Evolutionary conservation across 2,797 vertebrate genomes (phyloP), one percentile per base, ranked within the genome.

Genomic region (Etheostoma perlongum): DNA sequence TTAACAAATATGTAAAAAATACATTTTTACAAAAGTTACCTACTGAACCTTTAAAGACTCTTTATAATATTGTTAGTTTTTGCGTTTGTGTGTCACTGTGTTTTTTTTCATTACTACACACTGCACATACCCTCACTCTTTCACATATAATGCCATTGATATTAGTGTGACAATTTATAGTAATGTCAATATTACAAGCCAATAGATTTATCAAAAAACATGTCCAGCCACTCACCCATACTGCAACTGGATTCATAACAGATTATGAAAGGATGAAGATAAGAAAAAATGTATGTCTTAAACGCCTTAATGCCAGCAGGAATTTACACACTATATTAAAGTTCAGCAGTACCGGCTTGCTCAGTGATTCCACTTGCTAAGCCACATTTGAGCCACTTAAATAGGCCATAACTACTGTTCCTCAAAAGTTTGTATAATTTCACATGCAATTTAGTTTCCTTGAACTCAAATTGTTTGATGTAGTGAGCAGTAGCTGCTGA

Each of bases 201-300:
- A 55, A n/a, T 23, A 55, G 47, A 13, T 30, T 42, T 1, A 16
- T 33, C 0, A 46, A 49, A 53, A 52, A 52, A 55, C 9, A 52
- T 46, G 62, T 69, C 36, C 21, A 63, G 64, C 21, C 33, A 14
- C n/a, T 47, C 4, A 57, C 55, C 47, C 46, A 61, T 23, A 40
- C 61, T 65, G 27, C 42, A 60, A 16, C 25, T 60, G 61, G 71
- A 77, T 61, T 51, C 33, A 66, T 71, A 69, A 66, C 2, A 61
- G 36, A 75, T 79, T 78, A 55, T 72, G n/a, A 84, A 78, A 74
- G 55, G 53, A 16, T 57, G 47, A 81, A 10, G 36, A 40, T 49
- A 36, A 36, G 9, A 74, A 61, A 46, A 61, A 62, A 67, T 30
- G 3, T 47, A 53, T 49, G 51, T 11, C 14, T 51, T 33, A 33